Evolutionary conservation across 2,888 invertebrate genomes (phyloP).

Genomic region (Plebejus argus): DNA sequence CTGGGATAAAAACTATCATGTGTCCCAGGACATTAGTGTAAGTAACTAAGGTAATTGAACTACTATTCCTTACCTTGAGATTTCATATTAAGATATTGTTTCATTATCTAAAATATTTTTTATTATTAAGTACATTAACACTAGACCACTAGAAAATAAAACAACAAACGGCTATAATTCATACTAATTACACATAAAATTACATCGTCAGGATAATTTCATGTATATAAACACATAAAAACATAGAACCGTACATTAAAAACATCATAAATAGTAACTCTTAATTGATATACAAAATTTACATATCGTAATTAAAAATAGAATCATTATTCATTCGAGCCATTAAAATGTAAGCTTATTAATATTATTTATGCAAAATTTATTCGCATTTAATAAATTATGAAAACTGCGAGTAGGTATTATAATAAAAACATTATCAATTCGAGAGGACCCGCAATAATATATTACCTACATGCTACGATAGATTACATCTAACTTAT

Average conservation of each 20-base stretch:
- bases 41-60: too few relatives aligned
- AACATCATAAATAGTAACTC: conserved; percentile 26
- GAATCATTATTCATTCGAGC: conserved; percentile 24
- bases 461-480: not conserved
- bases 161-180: conserved; percentile 18
- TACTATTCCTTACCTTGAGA: too few relatives aligned
- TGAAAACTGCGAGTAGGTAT: conserved; percentile 14
- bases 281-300: conserved; percentile 27
- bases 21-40: too few relatives aligned
- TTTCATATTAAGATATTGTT: not conserved
- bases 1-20: too few relatives aligned
- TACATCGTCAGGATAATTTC: conserved; percentile 28
- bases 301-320: conserved; percentile 31
- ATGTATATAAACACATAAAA: conserved; percentile 30
- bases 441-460: not conserved
- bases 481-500: conserved; percentile 28
- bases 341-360: conserved; percentile 32
- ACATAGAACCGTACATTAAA: conserved; percentile 17
- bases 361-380: conserved; percentile 26
- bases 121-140: not conserved
- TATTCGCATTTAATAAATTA: conserved; percentile 17
- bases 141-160: conserved; percentile 1
- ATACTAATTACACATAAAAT: conserved; percentile 27
- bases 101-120: not conserved
- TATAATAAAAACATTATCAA: conserved; percentile 20